Percentiles rank a stretch among this genome's conserved stretches.
These are phyloP conservation scores for Cephonodes hylas DNA, from an alignment of 2,888 invertebrate genomes.

Conservation along the genomic window DNA sequence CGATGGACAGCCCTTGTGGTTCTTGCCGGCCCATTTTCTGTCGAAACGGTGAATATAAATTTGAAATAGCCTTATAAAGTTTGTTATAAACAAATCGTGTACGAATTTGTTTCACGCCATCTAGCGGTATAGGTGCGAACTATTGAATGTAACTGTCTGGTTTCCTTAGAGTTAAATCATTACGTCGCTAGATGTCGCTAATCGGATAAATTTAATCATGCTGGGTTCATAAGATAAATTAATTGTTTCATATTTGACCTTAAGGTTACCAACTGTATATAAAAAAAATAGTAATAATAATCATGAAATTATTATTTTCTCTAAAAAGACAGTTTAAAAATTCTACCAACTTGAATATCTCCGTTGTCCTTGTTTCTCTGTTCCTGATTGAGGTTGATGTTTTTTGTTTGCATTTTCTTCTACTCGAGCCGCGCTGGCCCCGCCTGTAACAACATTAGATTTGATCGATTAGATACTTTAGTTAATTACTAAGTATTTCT, in stretches of 20 bases:
- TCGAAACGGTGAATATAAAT: slow-evolving; percentile 23
- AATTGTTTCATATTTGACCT: too few relatives aligned
- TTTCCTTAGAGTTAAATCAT: not conserved
- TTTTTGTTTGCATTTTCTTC: slow-evolving; percentile 83
- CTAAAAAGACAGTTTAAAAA: not conserved
- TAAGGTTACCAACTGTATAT: too few relatives aligned
- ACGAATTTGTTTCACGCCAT: slow-evolving; percentile 36
- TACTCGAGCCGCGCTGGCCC: slow-evolving; percentile 35
- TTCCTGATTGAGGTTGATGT: slow-evolving; percentile 81
- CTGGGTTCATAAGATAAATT: too few relatives aligned
- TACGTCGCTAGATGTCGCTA: not conserved
- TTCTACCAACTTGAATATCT: slow-evolving; percentile 55
- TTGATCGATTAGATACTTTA: not conserved
- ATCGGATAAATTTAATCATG: not conserved
- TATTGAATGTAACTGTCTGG: not conserved
- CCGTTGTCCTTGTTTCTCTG: slow-evolving; percentile 63
- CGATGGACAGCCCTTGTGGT: slow-evolving; percentile 46
- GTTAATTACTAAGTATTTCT: too few relatives aligned
- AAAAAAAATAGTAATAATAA: too few relatives aligned
- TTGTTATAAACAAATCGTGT: not conserved
- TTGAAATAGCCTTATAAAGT: not conserved
- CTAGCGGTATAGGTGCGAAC: slow-evolving; percentile 26
- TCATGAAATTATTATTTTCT: too few relatives aligned
- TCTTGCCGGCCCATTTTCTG: slow-evolving; percentile 77
- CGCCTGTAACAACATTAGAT: slow-evolving; percentile 44